These are phyloP conservation scores for Bombylius major DNA, from an alignment of 2,888 invertebrate species.

Conservation along the genomic window DNA sequence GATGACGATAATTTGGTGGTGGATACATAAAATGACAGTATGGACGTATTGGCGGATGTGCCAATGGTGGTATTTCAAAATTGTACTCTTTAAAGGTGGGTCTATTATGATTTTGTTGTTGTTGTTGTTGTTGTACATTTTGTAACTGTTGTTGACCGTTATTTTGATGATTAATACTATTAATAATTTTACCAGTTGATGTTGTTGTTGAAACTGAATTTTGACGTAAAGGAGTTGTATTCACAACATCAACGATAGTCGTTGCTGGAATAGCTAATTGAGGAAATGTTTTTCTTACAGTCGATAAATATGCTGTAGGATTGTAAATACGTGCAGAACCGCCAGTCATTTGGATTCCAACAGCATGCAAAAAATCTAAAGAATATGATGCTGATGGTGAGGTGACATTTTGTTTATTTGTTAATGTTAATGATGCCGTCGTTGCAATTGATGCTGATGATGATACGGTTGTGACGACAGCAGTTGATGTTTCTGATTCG, in stretches of 20 bases:
- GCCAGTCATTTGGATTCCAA: slow-evolving; percentile 24
- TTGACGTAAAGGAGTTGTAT: background rate
- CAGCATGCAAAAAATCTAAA: slow-evolving; percentile 26
- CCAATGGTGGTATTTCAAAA: slow-evolving; percentile 1
- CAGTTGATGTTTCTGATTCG: background rate
- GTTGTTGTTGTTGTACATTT: background rate
- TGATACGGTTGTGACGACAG: background rate
- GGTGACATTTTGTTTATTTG: background rate
- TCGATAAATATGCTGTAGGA: background rate
- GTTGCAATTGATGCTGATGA: background rate
- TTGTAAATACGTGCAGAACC: slow-evolving; percentile 9
- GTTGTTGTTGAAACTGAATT: background rate
- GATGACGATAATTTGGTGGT: background rate
- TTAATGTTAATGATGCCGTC: background rate
- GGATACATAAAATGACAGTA: background rate
- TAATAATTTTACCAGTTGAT: background rate
- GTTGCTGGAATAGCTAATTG: background rate
- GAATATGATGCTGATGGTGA: slow-evolving; percentile 19
- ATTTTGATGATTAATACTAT: background rate
- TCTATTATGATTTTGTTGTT: background rate
- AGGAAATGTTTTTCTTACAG: no score
- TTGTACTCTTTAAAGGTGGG: slow-evolving; percentile 1
- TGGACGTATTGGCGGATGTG: background rate
- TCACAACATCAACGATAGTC: background rate
- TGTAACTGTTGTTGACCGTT: no score